Evolutionary conservation across 2,888 invertebrate species (phyloP).

Genomic region (Cephus pulcher): DNA sequence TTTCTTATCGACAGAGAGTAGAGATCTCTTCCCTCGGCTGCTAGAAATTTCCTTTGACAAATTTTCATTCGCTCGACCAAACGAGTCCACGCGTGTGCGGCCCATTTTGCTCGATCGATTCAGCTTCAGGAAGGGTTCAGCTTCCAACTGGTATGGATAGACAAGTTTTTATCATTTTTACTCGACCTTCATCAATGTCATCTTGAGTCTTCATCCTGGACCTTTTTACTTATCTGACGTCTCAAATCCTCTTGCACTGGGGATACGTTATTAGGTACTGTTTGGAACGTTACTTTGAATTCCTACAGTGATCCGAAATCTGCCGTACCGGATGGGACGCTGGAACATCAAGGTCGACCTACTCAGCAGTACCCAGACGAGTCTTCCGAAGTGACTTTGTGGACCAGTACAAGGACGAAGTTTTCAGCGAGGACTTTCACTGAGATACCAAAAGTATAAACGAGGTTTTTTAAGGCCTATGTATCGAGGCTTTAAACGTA

Average conservation of each 20-base stretch:
- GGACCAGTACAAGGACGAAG: too few species aligned
- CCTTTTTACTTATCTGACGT: background rate
- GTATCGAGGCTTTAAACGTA: background rate
- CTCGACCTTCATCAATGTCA: background rate
- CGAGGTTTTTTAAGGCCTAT: background rate
- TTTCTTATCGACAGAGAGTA: background rate
- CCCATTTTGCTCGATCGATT: too few species aligned
- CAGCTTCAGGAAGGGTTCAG: background rate
- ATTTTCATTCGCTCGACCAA: background rate
- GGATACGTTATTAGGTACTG: background rate
- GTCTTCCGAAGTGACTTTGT: background rate
- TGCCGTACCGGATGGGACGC: background rate
- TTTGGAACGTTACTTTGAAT: background rate
- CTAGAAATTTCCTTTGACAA: background rate
- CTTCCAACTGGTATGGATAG: background rate
- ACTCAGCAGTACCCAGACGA: background rate
- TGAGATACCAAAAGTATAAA: background rate
- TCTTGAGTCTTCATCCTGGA: background rate
- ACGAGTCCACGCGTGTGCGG: background rate
- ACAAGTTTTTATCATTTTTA: background rate
- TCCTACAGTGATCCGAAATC: background rate
- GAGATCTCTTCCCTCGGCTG: background rate
- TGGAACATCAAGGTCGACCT: background rate
- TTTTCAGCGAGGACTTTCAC: background rate
- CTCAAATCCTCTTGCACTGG: background rate